Evolutionary conservation across 2,797 vertebrate species (phyloP).

Genomic region (Megalops cyprinoides): DNA sequence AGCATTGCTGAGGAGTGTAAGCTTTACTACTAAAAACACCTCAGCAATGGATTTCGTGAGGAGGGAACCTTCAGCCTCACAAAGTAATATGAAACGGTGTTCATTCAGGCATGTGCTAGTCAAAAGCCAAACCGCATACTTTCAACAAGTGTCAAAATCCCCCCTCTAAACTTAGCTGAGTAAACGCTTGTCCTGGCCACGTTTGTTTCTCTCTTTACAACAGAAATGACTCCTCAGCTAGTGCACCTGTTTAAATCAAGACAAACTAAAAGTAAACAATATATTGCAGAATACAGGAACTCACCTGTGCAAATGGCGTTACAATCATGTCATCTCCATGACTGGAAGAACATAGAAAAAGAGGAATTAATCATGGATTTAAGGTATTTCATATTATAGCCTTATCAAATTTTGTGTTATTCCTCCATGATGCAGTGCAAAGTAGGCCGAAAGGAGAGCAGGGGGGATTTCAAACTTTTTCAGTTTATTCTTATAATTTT

Average conservation of each 20-base stretch:
- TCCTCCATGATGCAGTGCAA: not conserved
- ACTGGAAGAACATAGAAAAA: slow-evolving; percentile 76
- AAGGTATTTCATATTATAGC: not conserved
- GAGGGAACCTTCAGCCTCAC: too few species aligned
- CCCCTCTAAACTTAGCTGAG: not conserved
- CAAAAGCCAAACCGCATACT: not conserved
- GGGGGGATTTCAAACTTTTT: too few species aligned
- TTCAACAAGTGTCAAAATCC: not conserved
- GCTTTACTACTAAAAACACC: too few species aligned
- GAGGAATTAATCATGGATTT: slow-evolving; percentile 10
- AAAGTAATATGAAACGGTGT: too few species aligned
- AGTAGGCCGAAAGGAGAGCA: not conserved
- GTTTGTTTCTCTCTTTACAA: not conserved
- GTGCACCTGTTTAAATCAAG: not conserved
- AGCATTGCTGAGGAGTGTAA: too few species aligned
- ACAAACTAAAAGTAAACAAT: not conserved
- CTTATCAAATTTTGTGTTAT: not conserved
- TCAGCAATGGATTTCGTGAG: too few species aligned
- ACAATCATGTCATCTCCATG: slow-evolving; percentile 99
- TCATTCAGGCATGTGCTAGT: not conserved
- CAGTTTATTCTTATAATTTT: too few species aligned
- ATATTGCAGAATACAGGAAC: slow-evolving; percentile 8
- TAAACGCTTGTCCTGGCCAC: not conserved
- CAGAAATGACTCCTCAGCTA: not conserved
- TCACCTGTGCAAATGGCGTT: slow-evolving; percentile 99